Evolutionary conservation across 2,113 vertebrate species (phyloP).

Genomic region (Hyaena hyaena): DNA sequence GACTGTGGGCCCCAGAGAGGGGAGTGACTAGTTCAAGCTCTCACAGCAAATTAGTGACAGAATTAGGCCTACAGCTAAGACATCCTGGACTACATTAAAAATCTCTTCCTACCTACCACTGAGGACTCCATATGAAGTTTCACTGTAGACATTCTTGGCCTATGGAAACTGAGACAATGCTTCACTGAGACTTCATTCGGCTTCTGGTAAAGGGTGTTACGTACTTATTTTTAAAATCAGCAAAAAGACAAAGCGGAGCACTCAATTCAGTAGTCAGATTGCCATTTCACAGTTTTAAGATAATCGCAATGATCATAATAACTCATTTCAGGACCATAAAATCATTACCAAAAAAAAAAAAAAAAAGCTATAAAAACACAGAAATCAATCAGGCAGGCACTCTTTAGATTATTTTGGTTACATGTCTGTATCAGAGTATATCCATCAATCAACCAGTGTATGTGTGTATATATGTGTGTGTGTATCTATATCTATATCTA

Average conservation of each 20-base stretch:
- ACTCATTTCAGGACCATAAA: conserved; percentile 20
- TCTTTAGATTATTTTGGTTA: conserved; percentile 34
- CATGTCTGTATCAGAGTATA: not conserved
- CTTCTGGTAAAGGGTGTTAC: not conserved
- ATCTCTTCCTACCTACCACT: not conserved
- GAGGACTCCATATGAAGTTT: not conserved
- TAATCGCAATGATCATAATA: conserved; percentile 34
- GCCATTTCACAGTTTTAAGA: not conserved
- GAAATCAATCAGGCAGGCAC: not conserved
- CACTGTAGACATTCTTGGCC: not conserved
- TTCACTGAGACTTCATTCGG: not conserved
- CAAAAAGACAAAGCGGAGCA: not conserved
- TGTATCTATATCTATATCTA: too few species aligned
- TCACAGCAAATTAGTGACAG: not conserved
- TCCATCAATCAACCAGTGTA: not conserved
- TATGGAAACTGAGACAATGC: not conserved
- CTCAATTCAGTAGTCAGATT: not conserved
- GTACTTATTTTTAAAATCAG: not conserved
- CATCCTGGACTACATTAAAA: not conserved
- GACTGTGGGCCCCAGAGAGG: accelerated
- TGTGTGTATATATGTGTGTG: too few species aligned
- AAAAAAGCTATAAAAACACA: not conserved
- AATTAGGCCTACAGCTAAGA: not conserved
- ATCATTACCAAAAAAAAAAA: not conserved
- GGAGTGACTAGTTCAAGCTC: accelerated